Evolutionary conservation across 2,113 vertebrate species (phyloP).

Genomic region (Indicator indicator): DNA sequence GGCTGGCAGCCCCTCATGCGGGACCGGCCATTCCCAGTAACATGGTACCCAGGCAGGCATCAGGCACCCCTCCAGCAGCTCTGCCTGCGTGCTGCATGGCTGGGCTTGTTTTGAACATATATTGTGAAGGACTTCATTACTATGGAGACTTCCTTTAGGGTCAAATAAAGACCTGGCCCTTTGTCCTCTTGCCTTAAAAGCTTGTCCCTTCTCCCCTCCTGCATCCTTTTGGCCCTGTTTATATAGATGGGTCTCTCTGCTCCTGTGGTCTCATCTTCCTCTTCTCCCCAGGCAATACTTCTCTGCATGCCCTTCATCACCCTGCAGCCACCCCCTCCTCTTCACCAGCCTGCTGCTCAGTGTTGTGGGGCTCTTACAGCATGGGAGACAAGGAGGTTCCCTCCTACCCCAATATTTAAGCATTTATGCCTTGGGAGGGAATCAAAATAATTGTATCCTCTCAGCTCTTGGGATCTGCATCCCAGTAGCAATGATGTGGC

Average conservation of each 20-base stretch:
- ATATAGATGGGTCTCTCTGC: not conserved
- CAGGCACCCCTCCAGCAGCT: fast-evolving
- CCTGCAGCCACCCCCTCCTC: not conserved
- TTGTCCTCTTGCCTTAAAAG: not conserved
- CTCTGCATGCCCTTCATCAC: not conserved
- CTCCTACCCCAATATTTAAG: not conserved
- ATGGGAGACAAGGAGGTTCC: not conserved
- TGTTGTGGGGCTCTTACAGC: not conserved
- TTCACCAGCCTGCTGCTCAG: not conserved
- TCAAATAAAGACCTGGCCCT: constrained; percentile 51
- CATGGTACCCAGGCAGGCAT: fast-evolving
- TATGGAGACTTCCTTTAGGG: not conserved
- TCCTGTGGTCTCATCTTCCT: not conserved
- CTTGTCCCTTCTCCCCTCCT: not conserved
- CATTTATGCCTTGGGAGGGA: not conserved
- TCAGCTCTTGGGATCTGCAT: not conserved
- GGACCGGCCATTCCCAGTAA: fast-evolving
- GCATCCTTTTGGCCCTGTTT: not conserved
- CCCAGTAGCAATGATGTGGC: not conserved
- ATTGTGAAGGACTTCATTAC: constrained; percentile 4
- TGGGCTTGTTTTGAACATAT: not conserved
- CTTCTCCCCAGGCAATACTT: not conserved
- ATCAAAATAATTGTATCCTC: not conserved
- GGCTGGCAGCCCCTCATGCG: fast-evolving
- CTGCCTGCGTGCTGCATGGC: fast-evolving